phyloP scores from a whole-genome alignment of 2,113 vertebrate genomes.

The Salvator merianae region DNA sequence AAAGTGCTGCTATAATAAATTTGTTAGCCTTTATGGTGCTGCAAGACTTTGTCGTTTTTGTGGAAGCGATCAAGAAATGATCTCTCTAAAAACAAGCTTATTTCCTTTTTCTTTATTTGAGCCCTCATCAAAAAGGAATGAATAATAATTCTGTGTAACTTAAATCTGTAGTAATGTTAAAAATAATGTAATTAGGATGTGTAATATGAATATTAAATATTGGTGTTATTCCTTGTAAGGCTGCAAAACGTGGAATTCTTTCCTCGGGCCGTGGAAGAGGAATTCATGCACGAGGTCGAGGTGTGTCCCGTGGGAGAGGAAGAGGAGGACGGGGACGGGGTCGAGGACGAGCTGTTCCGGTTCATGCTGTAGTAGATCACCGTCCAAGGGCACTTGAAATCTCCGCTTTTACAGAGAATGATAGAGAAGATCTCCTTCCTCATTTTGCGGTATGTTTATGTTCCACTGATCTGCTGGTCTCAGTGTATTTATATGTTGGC shows the following conservation, averaged over 20 bases:
- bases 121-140: background rate
- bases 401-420: conserved; percentile 86
- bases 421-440: conserved; percentile 90
- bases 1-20: too few species aligned
- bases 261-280: conserved; percentile 84
- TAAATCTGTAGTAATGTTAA: background rate
- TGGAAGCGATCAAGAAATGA: too few species aligned
- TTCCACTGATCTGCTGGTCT: background rate
- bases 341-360: conserved; percentile 80
- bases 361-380: conserved; percentile 90
- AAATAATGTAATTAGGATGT: background rate
- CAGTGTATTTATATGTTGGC: background rate
- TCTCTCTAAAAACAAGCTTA: too few species aligned
- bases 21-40: too few species aligned
- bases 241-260: conserved; percentile 93
- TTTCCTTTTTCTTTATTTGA: background rate
- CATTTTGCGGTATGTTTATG: conserved; percentile 92
- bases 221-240: conserved; percentile 70
- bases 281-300: conserved; percentile 81
- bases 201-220: background rate
- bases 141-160: background rate
- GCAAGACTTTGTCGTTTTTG: too few species aligned
- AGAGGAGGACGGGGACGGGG: conserved; percentile 86
- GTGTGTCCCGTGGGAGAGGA: conserved; percentile 80
- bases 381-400: conserved; percentile 91